These are phyloP conservation scores for Channallabes apus DNA, from an alignment of 2,797 vertebrate species.

Conservation along the genomic window DNA sequence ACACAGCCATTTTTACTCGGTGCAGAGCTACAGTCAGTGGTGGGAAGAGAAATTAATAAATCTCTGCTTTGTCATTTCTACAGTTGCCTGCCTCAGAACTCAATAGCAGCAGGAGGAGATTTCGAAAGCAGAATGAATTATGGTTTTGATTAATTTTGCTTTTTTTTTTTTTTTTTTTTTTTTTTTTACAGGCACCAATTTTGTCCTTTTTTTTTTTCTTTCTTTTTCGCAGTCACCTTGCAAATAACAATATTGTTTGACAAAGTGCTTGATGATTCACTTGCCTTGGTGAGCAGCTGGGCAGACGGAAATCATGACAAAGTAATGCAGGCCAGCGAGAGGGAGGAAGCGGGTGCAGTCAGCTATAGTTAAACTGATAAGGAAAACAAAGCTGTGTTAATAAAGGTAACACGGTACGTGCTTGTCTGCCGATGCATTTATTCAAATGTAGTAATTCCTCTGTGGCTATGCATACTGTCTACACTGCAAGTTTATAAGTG, in stretches of 20 bases:
- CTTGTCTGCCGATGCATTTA: background rate
- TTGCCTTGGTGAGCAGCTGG: slow-evolving; percentile 20
- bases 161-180: slow-evolving; percentile 20
- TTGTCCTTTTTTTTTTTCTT: background rate
- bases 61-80: slow-evolving; percentile 32
- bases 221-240: slow-evolving; percentile 5
- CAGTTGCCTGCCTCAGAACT: slow-evolving; percentile 40
- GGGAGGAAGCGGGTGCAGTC: background rate
- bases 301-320: slow-evolving; percentile 24
- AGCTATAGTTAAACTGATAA: background rate
- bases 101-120: slow-evolving; percentile 25
- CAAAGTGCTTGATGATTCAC: slow-evolving; percentile 21
- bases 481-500: slow-evolving; percentile 6
- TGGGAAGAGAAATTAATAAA: slow-evolving; percentile 48
- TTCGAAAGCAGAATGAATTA: slow-evolving; percentile 38
- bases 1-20: slow-evolving; percentile 18
- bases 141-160: slow-evolving; percentile 30
- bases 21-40: slow-evolving; percentile 19
- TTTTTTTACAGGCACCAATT: slow-evolving; percentile 3
- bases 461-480: background rate
- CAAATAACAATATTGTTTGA: background rate
- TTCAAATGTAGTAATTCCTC: slow-evolving; percentile 6
- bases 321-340: slow-evolving; percentile 24
- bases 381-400: background rate
- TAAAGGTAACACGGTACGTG: background rate